These are phyloP conservation scores for Pogonus chalceus DNA, from an alignment of 1,140 invertebrate species.

Conservation along the genomic window DNA sequence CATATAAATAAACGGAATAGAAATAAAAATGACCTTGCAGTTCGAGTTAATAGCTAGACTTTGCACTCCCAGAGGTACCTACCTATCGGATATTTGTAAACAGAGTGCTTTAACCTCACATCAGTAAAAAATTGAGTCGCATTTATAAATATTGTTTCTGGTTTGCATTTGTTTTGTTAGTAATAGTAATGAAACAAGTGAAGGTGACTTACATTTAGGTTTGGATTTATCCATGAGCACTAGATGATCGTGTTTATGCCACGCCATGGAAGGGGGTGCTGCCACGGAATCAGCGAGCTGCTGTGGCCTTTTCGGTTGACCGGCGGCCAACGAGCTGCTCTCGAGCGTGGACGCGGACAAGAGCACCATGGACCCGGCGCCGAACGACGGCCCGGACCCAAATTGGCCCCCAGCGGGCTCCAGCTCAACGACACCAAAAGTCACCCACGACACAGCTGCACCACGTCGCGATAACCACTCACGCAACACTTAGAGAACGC, in stretches of 20 bases:
- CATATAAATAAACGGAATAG: no score
- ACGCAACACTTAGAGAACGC: background rate
- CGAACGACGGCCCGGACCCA: slow-evolving; percentile 38
- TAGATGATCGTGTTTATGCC: slow-evolving; percentile 62
- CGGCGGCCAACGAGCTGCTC: slow-evolving; percentile 7
- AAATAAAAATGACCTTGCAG: no score
- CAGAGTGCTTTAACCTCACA: no score
- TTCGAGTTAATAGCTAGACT: no score
- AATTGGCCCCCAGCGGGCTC: slow-evolving; percentile 39
- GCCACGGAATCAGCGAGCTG: slow-evolving; percentile 32
- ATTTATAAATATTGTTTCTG: no score
- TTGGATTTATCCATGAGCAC: slow-evolving; percentile 62
- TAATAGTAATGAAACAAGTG: background rate
- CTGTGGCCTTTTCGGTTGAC: slow-evolving; percentile 8
- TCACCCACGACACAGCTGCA: slow-evolving; percentile 14
- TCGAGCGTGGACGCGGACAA: slow-evolving; percentile 18
- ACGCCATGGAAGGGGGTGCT: slow-evolving; percentile 51
- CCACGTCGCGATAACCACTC: slow-evolving; percentile 8
- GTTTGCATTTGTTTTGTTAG: background rate
- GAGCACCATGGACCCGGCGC: slow-evolving; percentile 32
- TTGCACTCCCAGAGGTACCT: no score
- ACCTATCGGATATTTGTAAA: no score
- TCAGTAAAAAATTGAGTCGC: no score
- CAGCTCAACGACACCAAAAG: slow-evolving; percentile 25
- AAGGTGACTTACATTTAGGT: slow-evolving; percentile 51